Evolutionary conservation across 2,113 vertebrate species (phyloP).

Genomic region (Hymenochirus boettgeri): DNA sequence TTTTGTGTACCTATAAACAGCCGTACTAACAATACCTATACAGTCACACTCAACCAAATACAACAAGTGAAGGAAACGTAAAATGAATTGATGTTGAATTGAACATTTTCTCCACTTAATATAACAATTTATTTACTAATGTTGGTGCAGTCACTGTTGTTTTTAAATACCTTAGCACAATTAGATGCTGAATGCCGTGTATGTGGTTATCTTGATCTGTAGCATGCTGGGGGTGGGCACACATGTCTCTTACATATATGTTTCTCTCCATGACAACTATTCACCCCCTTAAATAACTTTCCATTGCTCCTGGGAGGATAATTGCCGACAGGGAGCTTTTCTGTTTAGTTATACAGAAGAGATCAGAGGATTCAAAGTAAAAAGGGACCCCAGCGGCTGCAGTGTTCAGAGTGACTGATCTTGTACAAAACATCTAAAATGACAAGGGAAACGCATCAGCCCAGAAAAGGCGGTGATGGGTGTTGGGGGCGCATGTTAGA

Average conservation of each 20-base stretch:
- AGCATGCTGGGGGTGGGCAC: background rate
- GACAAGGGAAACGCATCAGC: conserved; percentile 26
- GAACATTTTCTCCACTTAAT: no score
- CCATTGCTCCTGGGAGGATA: conserved; percentile 30
- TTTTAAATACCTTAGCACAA: no score
- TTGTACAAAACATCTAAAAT: conserved; percentile 31
- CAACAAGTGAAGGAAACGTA: no score
- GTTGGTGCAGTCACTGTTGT: no score
- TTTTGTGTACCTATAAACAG: no score
- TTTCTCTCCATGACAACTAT: conserved; percentile 13
- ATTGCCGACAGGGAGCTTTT: conserved; percentile 9
- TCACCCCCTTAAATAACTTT: conserved; percentile 8
- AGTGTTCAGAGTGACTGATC: conserved; percentile 38
- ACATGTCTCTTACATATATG: conserved; percentile 1
- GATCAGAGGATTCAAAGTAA: conserved; percentile 40
- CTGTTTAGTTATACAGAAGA: conserved; percentile 33
- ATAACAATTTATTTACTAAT: no score
- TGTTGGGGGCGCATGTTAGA: conserved; percentile 15
- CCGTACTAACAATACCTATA: no score
- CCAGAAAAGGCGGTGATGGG: background rate
- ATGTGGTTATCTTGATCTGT: background rate
- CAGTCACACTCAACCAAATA: no score
- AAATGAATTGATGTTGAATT: no score
- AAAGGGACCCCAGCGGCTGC: conserved; percentile 27
- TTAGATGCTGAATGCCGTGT: background rate